These are phyloP conservation scores for Aphelocoma californica DNA, from an alignment of 2,797 vertebrate species.

Conservation along the genomic window DNA sequence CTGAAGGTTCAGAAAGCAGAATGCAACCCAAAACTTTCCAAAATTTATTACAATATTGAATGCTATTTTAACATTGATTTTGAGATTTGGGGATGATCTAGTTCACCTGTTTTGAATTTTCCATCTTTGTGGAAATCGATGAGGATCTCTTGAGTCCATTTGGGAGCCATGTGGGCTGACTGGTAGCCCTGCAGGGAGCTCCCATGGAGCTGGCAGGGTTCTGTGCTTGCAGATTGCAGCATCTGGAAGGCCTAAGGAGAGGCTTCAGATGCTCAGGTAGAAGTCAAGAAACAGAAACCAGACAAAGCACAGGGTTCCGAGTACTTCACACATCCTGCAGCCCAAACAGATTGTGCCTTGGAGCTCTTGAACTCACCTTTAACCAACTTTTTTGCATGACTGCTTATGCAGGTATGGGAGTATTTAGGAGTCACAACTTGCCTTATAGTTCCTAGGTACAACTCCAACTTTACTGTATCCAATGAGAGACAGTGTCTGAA, in stretches of 20 bases:
- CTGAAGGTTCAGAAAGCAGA: not conserved
- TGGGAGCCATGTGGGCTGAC: not conserved
- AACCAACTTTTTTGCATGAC: not conserved
- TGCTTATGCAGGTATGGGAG: not conserved
- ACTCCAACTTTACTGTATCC: not conserved
- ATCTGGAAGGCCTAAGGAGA: accelerated
- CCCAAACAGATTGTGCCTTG: not conserved
- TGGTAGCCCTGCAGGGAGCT: not conserved
- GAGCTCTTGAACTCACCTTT: not conserved
- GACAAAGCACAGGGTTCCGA: not conserved
- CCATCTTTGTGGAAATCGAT: not conserved
- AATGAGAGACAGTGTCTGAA: not conserved
- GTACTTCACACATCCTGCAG: not conserved
- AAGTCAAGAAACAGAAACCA: not conserved
- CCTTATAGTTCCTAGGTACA: not conserved
- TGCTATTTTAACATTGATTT: not conserved
- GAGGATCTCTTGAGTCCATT: not conserved
- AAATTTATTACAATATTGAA: not conserved
- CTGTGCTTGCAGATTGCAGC: not conserved
- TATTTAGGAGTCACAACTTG: not conserved
- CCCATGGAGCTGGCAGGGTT: too few species aligned
- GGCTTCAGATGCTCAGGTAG: not conserved
- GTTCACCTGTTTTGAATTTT: not conserved
- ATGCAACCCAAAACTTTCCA: not conserved
- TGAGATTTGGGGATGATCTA: not conserved